A percentile compares a stretch with the other conserved stretches of the same genome.
phyloP scores from a whole-genome alignment of 2,113 vertebrate genomes.

The Abramis brama region DNA sequence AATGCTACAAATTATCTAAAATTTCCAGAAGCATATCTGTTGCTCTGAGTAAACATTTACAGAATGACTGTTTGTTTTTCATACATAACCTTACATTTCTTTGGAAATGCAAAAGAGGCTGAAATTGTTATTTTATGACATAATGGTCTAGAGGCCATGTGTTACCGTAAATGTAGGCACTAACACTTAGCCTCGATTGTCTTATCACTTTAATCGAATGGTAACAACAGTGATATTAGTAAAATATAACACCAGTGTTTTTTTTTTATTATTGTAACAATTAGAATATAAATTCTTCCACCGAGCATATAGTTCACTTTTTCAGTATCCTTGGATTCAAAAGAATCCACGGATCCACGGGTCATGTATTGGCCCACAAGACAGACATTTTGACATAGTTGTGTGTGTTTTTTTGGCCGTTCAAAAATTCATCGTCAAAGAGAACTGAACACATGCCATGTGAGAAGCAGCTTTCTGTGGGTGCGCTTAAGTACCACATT shows the following conservation, averaged over 20 bases:
- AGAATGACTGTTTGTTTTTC: not conserved
- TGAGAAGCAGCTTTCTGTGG: too few species aligned
- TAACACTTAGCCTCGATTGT: not conserved
- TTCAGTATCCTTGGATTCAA: not conserved
- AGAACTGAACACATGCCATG: too few species aligned
- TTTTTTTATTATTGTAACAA: not conserved
- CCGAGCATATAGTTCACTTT: not conserved
- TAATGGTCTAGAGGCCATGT: not conserved
- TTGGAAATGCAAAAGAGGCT: not conserved
- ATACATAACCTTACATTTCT: not conserved
- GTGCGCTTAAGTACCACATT: too few species aligned
- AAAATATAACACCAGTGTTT: not conserved
- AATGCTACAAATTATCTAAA: not conserved
- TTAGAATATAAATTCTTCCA: not conserved
- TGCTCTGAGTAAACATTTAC: not conserved
- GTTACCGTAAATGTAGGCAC: not conserved
- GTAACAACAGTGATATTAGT: not conserved
- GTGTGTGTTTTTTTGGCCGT: too few species aligned
- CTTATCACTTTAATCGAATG: not conserved
- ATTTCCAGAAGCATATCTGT: slow-evolving; percentile 13
- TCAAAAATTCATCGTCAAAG: too few species aligned
- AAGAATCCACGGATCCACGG: too few species aligned
- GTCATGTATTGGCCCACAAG: too few species aligned
- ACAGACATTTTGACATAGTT: too few species aligned
- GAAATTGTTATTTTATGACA: not conserved